Percentiles rank a stretch among this genome's conserved stretches.
These are phyloP conservation scores for Zonitis immaculata DNA, from an alignment of 2,888 invertebrate genomes.

Conservation along the genomic window DNA sequence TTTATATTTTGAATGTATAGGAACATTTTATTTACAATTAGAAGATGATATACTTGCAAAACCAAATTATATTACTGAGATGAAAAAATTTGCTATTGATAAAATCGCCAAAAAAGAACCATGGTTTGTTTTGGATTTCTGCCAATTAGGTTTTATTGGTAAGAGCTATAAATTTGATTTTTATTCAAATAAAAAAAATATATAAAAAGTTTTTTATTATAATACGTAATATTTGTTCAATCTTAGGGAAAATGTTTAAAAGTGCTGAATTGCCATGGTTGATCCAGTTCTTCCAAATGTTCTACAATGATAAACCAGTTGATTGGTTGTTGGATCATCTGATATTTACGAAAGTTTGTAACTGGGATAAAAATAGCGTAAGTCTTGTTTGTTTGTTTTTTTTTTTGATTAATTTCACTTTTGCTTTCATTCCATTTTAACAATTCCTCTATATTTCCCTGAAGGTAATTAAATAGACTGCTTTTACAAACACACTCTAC, in stretches of 20 bases:
- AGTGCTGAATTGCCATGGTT: constrained; percentile 81
- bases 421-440: no score
- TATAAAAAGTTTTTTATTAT: no score
- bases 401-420: no score
- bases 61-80: constrained; percentile 74
- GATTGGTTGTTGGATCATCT: constrained; percentile 94
- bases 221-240: no score
- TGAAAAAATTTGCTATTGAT: constrained; percentile 77
- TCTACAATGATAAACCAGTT: constrained; percentile 93
- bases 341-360: constrained; percentile 85
- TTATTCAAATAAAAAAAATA: no score
- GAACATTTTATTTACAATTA: constrained; percentile 84
- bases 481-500: no score
- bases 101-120: constrained; percentile 68
- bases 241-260: constrained; percentile 79
- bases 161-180: no score
- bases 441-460: no score
- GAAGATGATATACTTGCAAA: constrained; percentile 93
- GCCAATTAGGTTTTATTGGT: constrained; percentile 92
- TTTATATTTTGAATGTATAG: constrained; percentile 46
- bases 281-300: constrained; percentile 90
- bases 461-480: no score
- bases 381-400: no score
- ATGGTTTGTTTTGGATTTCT: constrained; percentile 93
- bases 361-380: constrained; percentile 68